These are phyloP conservation scores for Germaria angustata DNA, from an alignment of 2,888 invertebrate genomes.

Conservation along the genomic window DNA sequence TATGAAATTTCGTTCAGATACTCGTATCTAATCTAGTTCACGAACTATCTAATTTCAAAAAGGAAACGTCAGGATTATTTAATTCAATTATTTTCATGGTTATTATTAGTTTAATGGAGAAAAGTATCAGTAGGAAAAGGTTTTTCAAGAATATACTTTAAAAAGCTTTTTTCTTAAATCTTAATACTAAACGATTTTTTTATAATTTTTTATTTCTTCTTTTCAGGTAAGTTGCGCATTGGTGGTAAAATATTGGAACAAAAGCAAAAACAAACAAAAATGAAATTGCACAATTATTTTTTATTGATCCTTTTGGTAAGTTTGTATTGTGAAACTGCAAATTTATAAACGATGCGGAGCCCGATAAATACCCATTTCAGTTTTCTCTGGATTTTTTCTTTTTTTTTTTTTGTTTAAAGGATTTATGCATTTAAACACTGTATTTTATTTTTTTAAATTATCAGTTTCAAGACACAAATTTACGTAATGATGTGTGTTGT, in stretches of 20 bases:
- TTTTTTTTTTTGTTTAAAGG: slow-evolving; percentile 8
- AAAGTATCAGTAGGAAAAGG: too few relatives aligned
- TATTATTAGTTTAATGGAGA: too few relatives aligned
- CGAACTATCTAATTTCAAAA: too few relatives aligned
- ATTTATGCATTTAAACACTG: slow-evolving; percentile 50
- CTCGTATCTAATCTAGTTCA: too few relatives aligned
- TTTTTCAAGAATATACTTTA: too few relatives aligned
- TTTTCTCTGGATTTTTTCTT: not conserved
- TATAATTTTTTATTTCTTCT: not conserved
- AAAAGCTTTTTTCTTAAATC: too few relatives aligned
- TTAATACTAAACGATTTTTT: not conserved
- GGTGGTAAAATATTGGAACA: not conserved
- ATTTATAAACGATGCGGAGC: not conserved
- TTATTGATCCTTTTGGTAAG: slow-evolving; percentile 52
- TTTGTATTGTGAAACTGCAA: slow-evolving; percentile 9
- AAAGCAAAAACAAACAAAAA: slow-evolving; percentile 17
- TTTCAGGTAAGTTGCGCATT: slow-evolving; percentile 50
- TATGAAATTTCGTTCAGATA: too few relatives aligned
- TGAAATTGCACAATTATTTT: slow-evolving; percentile 57
- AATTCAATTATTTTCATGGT: too few relatives aligned
- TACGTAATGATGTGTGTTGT: slow-evolving; percentile 61
- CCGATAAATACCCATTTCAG: slow-evolving; percentile 10
- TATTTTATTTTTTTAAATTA: slow-evolving; percentile 61
- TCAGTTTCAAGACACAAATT: slow-evolving; percentile 64
- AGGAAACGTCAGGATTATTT: too few relatives aligned